Conservation (phyloP, 2,888 invertebrate species). For the Dasysyrphus tricinctus region DNA sequence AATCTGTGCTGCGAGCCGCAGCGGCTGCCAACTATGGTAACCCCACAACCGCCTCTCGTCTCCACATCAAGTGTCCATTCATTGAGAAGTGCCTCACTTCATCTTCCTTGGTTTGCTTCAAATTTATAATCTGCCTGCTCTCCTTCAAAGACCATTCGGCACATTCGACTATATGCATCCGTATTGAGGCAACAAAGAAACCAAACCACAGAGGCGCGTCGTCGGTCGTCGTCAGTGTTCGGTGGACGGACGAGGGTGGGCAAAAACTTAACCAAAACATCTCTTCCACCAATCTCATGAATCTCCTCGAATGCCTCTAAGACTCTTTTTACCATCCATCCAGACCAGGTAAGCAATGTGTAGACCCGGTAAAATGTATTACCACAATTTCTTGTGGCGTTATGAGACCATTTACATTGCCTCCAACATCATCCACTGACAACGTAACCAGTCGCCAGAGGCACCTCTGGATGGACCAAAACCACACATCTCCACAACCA, state of each 20-base stretch:
- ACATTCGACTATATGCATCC: slow-evolving; percentile 41
- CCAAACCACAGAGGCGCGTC: slow-evolving; percentile 37
- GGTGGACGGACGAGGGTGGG: slow-evolving; percentile 56
- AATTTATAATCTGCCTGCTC: slow-evolving; percentile 72
- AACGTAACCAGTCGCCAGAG: slow-evolving; percentile 55
- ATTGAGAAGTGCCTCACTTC: slow-evolving; percentile 67
- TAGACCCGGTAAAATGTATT: slow-evolving; percentile 68
- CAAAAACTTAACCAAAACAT: slow-evolving; percentile 60
- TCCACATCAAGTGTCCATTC: slow-evolving; percentile 51
- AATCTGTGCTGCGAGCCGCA: slow-evolving; percentile 27
- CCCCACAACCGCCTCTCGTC: slow-evolving; percentile 26
- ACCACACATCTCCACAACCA: slow-evolving; percentile 1
- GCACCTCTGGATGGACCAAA: slow-evolving; percentile 30
- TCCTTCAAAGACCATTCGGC: slow-evolving; percentile 65
- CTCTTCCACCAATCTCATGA: slow-evolving; percentile 63
- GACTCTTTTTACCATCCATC: slow-evolving; percentile 21
- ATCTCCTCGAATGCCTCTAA: slow-evolving; percentile 51
- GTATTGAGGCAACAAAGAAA: slow-evolving; percentile 55
- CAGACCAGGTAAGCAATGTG: slow-evolving; percentile 39
- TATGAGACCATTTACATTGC: slow-evolving; percentile 74
- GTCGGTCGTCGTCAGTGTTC: background rate
- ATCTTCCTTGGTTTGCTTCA: slow-evolving; percentile 58
- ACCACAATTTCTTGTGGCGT: slow-evolving; percentile 74
- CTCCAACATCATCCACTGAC: slow-evolving; percentile 67
- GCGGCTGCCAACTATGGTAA: slow-evolving; percentile 17